These are phyloP conservation scores for Temnothorax unifasciatus DNA, from an alignment of 2,888 invertebrate species.

Conservation along the genomic window DNA sequence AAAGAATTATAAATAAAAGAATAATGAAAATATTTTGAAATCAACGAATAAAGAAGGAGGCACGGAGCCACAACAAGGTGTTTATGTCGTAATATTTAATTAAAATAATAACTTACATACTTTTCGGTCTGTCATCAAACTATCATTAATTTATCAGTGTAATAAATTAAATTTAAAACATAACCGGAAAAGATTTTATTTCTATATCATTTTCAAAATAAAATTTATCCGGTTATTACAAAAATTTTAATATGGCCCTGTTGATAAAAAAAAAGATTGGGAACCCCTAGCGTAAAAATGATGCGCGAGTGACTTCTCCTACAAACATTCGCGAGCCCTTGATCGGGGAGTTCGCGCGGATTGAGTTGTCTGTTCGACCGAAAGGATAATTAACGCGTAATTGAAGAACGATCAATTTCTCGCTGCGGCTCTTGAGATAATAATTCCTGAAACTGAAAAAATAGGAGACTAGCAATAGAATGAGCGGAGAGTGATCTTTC, in stretches of 20 bases:
- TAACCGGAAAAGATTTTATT: too few species aligned
- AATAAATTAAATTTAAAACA: too few species aligned
- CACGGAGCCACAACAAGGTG: too few species aligned
- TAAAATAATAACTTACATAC: too few species aligned
- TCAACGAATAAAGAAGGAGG: too few species aligned
- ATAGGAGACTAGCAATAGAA: background rate
- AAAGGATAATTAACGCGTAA: constrained; percentile 6
- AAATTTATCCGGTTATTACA: background rate
- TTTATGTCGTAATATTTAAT: too few species aligned
- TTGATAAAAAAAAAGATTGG: background rate
- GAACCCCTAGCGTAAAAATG: constrained; percentile 52
- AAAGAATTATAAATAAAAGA: background rate
- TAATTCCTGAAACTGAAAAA: constrained; percentile 10
- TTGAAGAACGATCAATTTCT: constrained; percentile 24
- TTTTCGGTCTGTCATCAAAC: too few species aligned
- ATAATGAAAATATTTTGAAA: background rate
- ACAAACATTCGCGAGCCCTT: background rate
- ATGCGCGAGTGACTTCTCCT: constrained; percentile 53
- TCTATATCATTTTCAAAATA: background rate
- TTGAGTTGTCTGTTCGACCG: background rate
- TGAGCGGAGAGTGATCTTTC: background rate
- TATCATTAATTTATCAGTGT: too few species aligned
- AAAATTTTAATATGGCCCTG: background rate
- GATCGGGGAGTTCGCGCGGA: background rate
- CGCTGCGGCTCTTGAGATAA: background rate